Percentiles rank a stretch among this genome's conserved stretches.
phyloP scores from a whole-genome alignment of 2,888 invertebrate species.

The Cerastis leucographa region DNA sequence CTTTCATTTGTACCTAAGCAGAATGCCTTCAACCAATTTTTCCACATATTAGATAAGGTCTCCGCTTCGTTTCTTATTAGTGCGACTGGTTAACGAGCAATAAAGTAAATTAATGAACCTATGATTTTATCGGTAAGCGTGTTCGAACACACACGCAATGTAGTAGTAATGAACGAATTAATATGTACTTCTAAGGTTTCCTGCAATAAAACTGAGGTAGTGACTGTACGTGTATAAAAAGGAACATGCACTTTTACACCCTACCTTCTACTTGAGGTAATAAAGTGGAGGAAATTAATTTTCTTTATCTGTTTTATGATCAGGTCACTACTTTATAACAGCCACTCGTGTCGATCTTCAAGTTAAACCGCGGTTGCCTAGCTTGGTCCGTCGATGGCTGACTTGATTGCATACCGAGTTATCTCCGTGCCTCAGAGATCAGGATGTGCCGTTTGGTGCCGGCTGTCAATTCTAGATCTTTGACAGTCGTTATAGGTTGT shows the following conservation, averaged over 20 bases:
- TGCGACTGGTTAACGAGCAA: constrained; percentile 42
- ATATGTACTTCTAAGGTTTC: constrained; percentile 51
- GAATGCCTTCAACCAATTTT: not conserved
- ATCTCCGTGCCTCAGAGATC: no score
- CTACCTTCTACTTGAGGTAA: not conserved
- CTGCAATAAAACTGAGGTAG: constrained; percentile 49
- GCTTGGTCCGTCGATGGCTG: no score
- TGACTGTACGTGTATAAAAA: constrained; percentile 8
- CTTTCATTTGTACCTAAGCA: not conserved
- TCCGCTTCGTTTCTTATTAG: constrained; percentile 35
- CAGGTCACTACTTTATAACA: no score
- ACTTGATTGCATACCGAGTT: no score
- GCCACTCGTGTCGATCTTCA: no score
- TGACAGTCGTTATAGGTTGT: no score
- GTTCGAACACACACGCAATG: constrained; percentile 60
- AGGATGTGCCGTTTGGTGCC: no score
- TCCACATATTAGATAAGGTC: not conserved
- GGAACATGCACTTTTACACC: constrained; percentile 33
- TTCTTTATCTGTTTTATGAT: constrained; percentile 2
- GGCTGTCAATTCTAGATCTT: no score
- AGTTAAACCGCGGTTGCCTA: no score
- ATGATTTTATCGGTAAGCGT: constrained; percentile 58
- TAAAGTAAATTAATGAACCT: constrained; percentile 55
- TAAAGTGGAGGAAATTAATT: constrained; percentile 6
- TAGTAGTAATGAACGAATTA: constrained; percentile 61